Percentiles rank a stretch among this genome's conserved stretches.
These are phyloP conservation scores for Amazona guildingii DNA, from an alignment of 2,113 vertebrate species.

Conservation along the genomic window DNA sequence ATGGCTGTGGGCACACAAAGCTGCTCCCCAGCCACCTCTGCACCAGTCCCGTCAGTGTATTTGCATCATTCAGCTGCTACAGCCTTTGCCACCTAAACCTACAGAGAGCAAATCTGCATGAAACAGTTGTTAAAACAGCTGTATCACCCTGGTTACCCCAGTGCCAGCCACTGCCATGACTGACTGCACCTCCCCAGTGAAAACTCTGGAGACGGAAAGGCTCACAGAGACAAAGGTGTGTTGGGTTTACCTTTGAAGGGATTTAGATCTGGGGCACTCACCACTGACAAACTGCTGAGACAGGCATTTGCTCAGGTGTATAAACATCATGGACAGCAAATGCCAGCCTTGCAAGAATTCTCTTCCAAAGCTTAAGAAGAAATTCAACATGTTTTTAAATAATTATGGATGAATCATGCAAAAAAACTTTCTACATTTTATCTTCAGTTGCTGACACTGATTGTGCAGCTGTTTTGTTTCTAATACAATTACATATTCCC, in stretches of 20 bases:
- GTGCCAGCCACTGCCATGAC: background rate
- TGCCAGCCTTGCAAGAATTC: background rate
- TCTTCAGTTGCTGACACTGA: background rate
- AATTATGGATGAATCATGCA: slow-evolving; percentile 46
- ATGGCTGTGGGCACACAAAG: background rate
- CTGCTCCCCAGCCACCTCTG: background rate
- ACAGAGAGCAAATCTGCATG: background rate
- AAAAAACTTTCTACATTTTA: slow-evolving; percentile 33
- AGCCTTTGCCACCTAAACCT: background rate
- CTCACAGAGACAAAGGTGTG: slow-evolving; percentile 10
- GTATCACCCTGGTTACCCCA: background rate
- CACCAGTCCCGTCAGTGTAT: background rate
- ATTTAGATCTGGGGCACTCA: slow-evolving; percentile 45
- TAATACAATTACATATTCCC: background rate
- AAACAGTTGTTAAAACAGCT: background rate
- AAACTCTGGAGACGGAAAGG: background rate
- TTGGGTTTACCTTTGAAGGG: slow-evolving; percentile 38
- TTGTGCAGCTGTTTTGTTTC: background rate
- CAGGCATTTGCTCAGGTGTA: slow-evolving; percentile 53
- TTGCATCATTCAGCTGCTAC: background rate
- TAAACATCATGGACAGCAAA: background rate
- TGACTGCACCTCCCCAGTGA: background rate
- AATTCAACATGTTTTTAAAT: slow-evolving; percentile 50
- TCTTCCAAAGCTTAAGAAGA: slow-evolving; percentile 38
- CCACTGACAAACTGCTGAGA: slow-evolving; percentile 43